These are phyloP conservation scores for Ceraclea dissimilis DNA, from an alignment of 2,888 invertebrate species.

Conservation along the genomic window DNA sequence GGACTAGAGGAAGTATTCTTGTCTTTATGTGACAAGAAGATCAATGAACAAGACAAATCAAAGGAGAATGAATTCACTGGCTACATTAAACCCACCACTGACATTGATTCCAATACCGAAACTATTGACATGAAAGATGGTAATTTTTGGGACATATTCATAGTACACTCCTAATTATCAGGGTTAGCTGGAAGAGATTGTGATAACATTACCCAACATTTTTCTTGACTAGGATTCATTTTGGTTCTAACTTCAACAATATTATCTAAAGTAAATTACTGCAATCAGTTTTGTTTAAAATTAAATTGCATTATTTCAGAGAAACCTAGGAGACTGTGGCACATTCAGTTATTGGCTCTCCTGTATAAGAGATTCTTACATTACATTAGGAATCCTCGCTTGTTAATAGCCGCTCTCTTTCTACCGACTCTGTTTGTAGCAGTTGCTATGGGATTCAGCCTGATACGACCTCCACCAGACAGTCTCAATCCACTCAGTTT, in stretches of 20 bases:
- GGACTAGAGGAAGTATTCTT: constrained; percentile 58
- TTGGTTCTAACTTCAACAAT: too few species aligned
- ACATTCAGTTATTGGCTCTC: constrained; percentile 40
- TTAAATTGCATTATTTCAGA: too few species aligned
- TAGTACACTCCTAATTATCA: too few species aligned
- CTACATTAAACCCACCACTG: too few species aligned
- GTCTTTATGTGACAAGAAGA: constrained; percentile 37
- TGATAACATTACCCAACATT: too few species aligned
- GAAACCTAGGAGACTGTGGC: not conserved
- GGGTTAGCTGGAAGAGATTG: too few species aligned
- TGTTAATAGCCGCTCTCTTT: constrained; percentile 50
- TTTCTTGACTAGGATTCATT: too few species aligned
- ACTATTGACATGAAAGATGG: too few species aligned
- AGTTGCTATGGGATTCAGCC: constrained; percentile 62
- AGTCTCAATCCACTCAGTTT: constrained; percentile 49
- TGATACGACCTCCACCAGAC: constrained; percentile 56
- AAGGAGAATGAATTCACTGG: not conserved
- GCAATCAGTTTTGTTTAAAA: too few species aligned
- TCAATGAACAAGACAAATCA: constrained; percentile 24
- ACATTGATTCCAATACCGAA: too few species aligned
- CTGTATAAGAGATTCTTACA: constrained; percentile 52
- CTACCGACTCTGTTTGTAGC: constrained; percentile 57
- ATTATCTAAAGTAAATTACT: too few species aligned
- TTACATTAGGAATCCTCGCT: constrained; percentile 51
- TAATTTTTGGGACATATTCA: too few species aligned